These are phyloP conservation scores for Acanthosepion lycidas DNA, from an alignment of 2,888 invertebrate species.

Conservation along the genomic window DNA sequence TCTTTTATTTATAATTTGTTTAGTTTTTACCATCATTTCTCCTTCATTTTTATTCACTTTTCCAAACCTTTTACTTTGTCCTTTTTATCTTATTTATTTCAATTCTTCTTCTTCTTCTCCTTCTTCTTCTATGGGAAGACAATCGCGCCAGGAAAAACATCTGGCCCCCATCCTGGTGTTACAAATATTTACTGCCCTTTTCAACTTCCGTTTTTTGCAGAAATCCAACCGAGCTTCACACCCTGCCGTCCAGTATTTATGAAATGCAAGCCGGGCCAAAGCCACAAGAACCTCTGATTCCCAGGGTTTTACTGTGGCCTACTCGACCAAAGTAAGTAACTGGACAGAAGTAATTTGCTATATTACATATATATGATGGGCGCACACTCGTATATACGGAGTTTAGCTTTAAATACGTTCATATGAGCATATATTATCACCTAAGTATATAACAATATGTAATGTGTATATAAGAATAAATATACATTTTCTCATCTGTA, in stretches of 20 bases:
- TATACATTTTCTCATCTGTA: too few relatives aligned
- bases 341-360: background rate
- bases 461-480: too few relatives aligned
- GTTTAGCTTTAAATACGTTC: too few relatives aligned
- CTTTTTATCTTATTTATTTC: background rate
- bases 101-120: background rate
- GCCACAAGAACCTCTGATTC: background rate
- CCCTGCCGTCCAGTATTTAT: background rate
- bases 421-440: too few relatives aligned
- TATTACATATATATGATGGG: background rate
- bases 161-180: background rate
- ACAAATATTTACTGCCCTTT: constrained; percentile 21
- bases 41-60: background rate
- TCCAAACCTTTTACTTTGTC: background rate
- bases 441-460: too few relatives aligned
- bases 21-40: too few relatives aligned
- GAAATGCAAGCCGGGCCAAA: background rate
- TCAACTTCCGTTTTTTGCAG: background rate
- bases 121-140: background rate
- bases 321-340: background rate
- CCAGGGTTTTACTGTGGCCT: background rate
- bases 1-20: too few relatives aligned
- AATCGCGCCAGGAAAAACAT: background rate
- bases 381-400: too few relatives aligned
- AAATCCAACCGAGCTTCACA: background rate